Base-by-base conservation (phyloP, 2,888 invertebrate genomes). In the Drosophila prostipennis region DNA sequence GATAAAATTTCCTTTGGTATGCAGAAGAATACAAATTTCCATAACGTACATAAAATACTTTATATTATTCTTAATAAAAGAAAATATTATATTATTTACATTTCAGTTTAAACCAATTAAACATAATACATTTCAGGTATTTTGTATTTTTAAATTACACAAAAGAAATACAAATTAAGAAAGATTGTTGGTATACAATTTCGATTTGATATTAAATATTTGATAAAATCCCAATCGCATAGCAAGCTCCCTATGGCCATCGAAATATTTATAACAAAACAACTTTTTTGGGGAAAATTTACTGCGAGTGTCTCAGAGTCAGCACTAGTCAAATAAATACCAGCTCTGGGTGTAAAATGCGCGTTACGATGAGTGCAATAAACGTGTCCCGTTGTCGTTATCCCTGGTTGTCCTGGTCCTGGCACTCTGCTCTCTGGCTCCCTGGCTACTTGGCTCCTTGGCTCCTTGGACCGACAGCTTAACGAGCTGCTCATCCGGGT, bases 401-500 rank as follows among this genome's bases (percentile, higher is more conserved):
- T 32, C 46, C 40, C 16, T 13, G 56, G 42, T 19, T 36, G n/a
- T 55, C 40, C 16, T 13, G 48, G 42, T 26, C 36, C 16, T 55
- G 54, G 37, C 6, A 10, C 32, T 16, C 19, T 13, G 70, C 36
- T 49, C 32, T 13, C 19, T 7, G 13, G 70, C 36, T 49, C 32
- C 23, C 19, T 7, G 29, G 29, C 29, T 29, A 29, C 29, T 29
- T 7, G 37, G n/a, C 23, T 67, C 6, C 39, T 11, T 14, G 57
- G 36, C 13, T 19, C 10, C 29, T 11, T 46, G 32, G 39, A 29
- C 42, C 67, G 78, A 78, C 80, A 87, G 82, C 83, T 87, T 82
- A 82, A 82, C 82, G 86, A 82, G 88, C 88, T 71, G 74, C 81
- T 81, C 87, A 81, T 61, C 67, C 79, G 64, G 74, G 48, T 85